Percentiles rank a stretch among this genome's conserved stretches.
Conservation (phyloP, 2,888 invertebrate genomes). For the Acleris emargana region DNA sequence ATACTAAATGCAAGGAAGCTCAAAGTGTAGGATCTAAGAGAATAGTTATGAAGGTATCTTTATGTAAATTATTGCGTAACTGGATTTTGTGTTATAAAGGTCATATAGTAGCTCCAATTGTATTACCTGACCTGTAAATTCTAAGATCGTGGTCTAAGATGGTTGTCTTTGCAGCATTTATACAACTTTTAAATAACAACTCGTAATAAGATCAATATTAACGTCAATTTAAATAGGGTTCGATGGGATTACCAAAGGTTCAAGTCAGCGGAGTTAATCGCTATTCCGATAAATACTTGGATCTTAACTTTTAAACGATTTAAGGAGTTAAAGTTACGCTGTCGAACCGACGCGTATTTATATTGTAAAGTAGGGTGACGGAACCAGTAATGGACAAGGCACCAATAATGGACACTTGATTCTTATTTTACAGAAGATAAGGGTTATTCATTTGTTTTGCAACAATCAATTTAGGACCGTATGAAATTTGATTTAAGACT, state of each 20-base stretch:
- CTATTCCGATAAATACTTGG: slow-evolving; percentile 32
- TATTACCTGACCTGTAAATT: too few species aligned
- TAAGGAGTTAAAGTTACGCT: slow-evolving; percentile 1
- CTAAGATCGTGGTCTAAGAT: too few species aligned
- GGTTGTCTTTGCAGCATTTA: too few species aligned
- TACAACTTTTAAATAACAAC: not conserved
- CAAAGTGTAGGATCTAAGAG: not conserved
- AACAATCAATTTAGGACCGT: too few species aligned
- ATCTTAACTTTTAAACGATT: slow-evolving; percentile 28
- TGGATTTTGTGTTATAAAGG: too few species aligned
- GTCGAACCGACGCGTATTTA: not conserved
- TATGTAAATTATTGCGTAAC: not conserved
- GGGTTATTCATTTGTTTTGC: too few species aligned
- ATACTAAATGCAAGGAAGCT: not conserved
- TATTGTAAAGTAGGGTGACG: slow-evolving; percentile 1
- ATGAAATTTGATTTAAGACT: too few species aligned
- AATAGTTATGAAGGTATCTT: too few species aligned
- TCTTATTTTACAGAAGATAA: too few species aligned
- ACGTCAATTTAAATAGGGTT: slow-evolving; percentile 31
- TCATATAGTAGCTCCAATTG: too few species aligned
- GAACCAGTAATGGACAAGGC: too few species aligned
- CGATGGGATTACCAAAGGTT: slow-evolving; percentile 30
- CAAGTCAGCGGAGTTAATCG: slow-evolving; percentile 18
- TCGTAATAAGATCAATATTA: slow-evolving; percentile 29
- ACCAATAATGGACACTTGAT: too few species aligned